Base-by-base conservation (phyloP, 2,888 invertebrate species). In the Julus scandinavius region DNA sequence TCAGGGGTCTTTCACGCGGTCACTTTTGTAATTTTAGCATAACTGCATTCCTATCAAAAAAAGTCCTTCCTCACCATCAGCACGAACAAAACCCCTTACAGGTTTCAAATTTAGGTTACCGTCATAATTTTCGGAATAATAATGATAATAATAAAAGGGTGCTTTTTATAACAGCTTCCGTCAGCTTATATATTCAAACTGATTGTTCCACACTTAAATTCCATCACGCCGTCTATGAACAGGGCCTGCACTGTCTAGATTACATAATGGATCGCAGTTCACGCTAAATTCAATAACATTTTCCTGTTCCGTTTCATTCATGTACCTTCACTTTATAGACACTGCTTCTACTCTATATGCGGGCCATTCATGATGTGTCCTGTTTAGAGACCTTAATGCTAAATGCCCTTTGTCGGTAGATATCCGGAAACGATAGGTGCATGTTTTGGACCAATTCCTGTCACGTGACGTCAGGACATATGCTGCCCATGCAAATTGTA, bases 241-340 rank as follows among this genome's bases (percentile, higher is more conserved):
- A 72, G 72, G 72, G 29, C 72, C 7, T 29, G 72, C 29, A 29
- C 72, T 72, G 72, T 72, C 72, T 72, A 29, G 6, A 9, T 72
- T 72, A 29, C 72, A 72, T 72, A 72, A 72, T 72, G 72, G 29
- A 72, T 20, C 63, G 63, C 63, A 6, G 63, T 63, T 63, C 63
- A 63, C 17, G 20, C 9, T 29, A 72, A 72, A 72, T 72, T 72
- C 72, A 29, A 72, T 72, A 72, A 72, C 72, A 29, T 72, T 72
- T 72, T 72, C 72, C 72, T 72, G 72, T 72, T 72, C 72, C 72
- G 72, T 72, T 72, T 29, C 72, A 72, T 72, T 72, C 72, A 72
- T 72, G 29, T 72, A 72, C 72, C 72, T 72, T 72, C 72, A 72
- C 72, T 72, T 3, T n/a, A n/a, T 45, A 29, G 9, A 72, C 20